Conservation (phyloP, 2,113 vertebrate species). For the Sula dactylatra region DNA sequence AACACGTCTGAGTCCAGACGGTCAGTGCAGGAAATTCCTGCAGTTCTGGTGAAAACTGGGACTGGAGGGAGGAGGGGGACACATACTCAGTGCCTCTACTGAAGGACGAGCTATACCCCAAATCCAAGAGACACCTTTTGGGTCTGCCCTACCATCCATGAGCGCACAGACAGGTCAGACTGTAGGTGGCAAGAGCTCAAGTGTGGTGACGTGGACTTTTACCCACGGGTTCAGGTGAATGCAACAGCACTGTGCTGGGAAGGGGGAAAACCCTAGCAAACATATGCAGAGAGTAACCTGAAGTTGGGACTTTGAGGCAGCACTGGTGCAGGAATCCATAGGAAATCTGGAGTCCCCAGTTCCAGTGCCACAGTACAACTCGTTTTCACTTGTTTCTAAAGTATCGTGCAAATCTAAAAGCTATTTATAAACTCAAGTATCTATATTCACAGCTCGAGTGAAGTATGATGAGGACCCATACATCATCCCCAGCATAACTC, state of each 20-base stretch:
- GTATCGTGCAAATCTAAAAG: neutral
- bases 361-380: neutral
- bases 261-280: neutral
- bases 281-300: rapidly evolving
- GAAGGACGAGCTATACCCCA: neutral
- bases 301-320: neutral
- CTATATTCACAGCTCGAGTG: neutral
- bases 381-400: neutral
- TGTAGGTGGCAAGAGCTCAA: neutral
- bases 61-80: neutral
- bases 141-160: neutral
- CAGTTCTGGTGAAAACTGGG: slow-evolving; percentile 30
- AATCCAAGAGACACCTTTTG: neutral
- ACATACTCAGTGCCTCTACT: neutral
- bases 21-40: slow-evolving; percentile 66
- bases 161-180: neutral
- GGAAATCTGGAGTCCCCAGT: neutral
- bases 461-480: neutral
- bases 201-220: neutral
- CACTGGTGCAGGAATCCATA: neutral
- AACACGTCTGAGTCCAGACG: slow-evolving; percentile 52
- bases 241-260: neutral
- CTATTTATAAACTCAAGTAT: neutral
- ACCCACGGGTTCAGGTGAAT: neutral
- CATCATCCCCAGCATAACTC: neutral